A percentile compares a stretch with the other conserved stretches of the same genome.
phyloP scores from a whole-genome alignment of 2,797 vertebrate species.

The Scleropages formosus region DNA sequence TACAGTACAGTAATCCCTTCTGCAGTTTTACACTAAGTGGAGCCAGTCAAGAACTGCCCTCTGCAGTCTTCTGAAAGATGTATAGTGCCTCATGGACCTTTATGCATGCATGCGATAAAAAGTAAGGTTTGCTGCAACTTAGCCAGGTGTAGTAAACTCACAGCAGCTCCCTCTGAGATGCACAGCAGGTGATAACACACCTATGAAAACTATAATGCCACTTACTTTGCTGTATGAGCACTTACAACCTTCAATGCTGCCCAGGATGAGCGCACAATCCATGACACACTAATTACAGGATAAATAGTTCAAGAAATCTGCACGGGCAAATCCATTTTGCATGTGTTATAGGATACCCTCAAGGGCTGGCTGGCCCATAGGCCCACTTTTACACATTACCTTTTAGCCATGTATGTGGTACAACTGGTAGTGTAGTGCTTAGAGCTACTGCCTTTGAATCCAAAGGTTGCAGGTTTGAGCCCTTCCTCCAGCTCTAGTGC shows the following conservation, averaged over 20 bases:
- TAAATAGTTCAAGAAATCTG: constrained; percentile 4
- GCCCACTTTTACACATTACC: background rate
- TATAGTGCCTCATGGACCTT: no score
- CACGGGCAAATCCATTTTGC: constrained; percentile 1
- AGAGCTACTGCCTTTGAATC: no score
- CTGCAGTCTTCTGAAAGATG: background rate
- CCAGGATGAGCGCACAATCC: background rate
- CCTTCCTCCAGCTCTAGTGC: no score
- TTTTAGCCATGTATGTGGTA: no score
- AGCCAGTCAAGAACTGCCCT: background rate
- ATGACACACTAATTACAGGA: background rate
- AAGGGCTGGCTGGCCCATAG: background rate
- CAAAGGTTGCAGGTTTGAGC: no score
- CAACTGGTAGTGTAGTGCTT: no score
- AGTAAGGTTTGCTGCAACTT: no score
- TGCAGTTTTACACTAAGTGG: background rate
- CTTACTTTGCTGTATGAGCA: background rate
- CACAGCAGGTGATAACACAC: background rate
- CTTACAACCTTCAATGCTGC: background rate
- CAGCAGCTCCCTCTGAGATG: background rate
- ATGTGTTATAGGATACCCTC: background rate
- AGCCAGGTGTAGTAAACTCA: background rate
- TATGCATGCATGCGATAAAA: no score
- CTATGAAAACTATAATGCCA: background rate
- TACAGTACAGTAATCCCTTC: no score